Base-by-base conservation (phyloP, 2,113 vertebrate genomes). In the Salvator merianae region DNA sequence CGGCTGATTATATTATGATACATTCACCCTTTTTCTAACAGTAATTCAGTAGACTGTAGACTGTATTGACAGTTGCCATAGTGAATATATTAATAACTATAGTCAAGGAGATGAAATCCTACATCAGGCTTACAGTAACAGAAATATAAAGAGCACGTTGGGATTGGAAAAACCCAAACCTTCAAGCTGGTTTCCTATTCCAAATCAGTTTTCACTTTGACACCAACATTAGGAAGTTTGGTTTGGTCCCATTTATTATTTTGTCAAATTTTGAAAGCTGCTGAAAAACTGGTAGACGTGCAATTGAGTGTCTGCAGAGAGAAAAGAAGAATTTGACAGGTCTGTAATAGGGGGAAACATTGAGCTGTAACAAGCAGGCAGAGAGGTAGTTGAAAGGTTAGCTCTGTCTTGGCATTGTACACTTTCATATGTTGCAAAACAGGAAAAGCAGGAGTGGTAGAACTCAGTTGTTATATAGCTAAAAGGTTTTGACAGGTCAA, bases 401-500 rank as follows among this genome's bases (percentile, higher is more conserved):
- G 75, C 28, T 53, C 10, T 80, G 72, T 77, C 62, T 88, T 34
- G 47, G 5, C 55, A 74, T 77, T 16, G 47, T 62, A 70, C 69
- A 63, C 24, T 43, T 77, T 77, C 43, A 76, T 47, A 34, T 78
- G 68, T 62, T 30, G 73, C 63, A 83, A 43, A 62, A 16, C 43
- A 73, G 50, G 38, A 75, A 13, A 71, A 79, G 32, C 50, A 76
- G 47, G 82, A 34, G 59, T 74, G 69, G 59, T 63, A 79, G 26
- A 69, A 63, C 7, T 16, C 16, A 59, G 62, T 53, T 84, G 76
- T 79, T 88, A 77, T 79, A 59, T 55, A 38, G 89, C 73, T 77
- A 88, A 88, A 77, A 65, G 32, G 30, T 65, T 76, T 53, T 87
- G 90, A 85, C 14, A 83, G 20, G 86, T 86, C 83, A 86, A 77